Evolutionary conservation across 2,113 vertebrate genomes (phyloP).

Genomic region (Aleadryas rufinucha): DNA sequence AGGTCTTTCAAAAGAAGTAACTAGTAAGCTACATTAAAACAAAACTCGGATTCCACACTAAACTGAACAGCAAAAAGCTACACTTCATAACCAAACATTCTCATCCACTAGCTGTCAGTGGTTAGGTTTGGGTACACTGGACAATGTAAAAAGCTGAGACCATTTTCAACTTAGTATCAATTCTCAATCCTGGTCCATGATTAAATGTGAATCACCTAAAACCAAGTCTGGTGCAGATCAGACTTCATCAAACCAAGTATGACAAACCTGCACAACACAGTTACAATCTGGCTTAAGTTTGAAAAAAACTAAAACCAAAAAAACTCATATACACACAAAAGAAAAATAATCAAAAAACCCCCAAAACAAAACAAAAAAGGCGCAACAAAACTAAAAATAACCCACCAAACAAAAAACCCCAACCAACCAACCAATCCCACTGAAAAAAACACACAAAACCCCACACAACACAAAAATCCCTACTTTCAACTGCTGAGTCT

Average conservation of each 20-base stretch:
- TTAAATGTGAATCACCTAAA: neutral
- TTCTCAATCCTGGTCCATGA: neutral
- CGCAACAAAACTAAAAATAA: neutral
- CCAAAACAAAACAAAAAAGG: neutral
- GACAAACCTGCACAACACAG: neutral
- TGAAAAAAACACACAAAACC: neutral
- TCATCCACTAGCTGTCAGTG: neutral
- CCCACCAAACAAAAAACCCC: neutral
- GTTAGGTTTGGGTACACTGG: accelerated
- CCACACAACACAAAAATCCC: neutral
- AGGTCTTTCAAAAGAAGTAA: neutral
- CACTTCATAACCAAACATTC: neutral
- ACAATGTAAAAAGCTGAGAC: neutral
- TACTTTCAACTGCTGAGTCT: neutral
- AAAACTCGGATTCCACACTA: neutral
- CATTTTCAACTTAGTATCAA: neutral
- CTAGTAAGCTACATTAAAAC: neutral
- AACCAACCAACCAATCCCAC: neutral
- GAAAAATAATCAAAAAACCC: neutral
- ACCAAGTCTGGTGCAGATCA: neutral
- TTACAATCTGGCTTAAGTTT: accelerated
- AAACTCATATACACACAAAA: neutral
- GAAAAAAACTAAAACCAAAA: neutral
- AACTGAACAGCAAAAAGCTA: neutral
- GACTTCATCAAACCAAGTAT: neutral